Conservation (phyloP, 2,113 vertebrate species). For the Rousettus leschenaultii region DNA sequence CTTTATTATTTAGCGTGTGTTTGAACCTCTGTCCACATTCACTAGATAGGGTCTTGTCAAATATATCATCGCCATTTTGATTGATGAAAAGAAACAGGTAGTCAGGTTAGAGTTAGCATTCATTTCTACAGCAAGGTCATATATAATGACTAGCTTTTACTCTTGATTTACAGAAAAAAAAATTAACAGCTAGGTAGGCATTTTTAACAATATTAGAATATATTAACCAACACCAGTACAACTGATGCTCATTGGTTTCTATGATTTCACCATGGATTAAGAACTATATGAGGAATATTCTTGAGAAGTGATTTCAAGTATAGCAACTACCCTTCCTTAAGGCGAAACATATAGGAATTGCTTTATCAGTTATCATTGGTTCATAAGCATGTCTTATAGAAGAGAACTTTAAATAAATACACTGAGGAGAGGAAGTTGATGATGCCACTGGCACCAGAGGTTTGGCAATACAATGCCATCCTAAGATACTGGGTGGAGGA, state of each 20-base stretch:
- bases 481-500: neutral
- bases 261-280: constrained; percentile 8
- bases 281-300: neutral
- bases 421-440: neutral
- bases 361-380: neutral
- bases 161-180: constrained; percentile 41
- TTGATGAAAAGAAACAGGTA: neutral
- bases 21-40: constrained; percentile 29
- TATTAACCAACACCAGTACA: neutral
- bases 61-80: constrained; percentile 52
- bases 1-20: constrained; percentile 52
- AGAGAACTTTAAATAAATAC: neutral
- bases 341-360: neutral
- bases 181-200: neutral
- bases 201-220: constrained; percentile 15
- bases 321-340: neutral
- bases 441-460: neutral
- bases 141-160: constrained; percentile 30
- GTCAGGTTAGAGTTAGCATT: constrained; percentile 1
- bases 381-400: neutral
- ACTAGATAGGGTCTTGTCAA: constrained; percentile 31
- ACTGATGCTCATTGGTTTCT: constrained; percentile 12
- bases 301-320: neutral
- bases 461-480: neutral
- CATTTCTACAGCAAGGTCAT: neutral